Percentiles rank a stretch among this genome's conserved stretches.
phyloP scores from a whole-genome alignment of 2,888 invertebrate genomes.

The Hirudinaria manillensis region DNA sequence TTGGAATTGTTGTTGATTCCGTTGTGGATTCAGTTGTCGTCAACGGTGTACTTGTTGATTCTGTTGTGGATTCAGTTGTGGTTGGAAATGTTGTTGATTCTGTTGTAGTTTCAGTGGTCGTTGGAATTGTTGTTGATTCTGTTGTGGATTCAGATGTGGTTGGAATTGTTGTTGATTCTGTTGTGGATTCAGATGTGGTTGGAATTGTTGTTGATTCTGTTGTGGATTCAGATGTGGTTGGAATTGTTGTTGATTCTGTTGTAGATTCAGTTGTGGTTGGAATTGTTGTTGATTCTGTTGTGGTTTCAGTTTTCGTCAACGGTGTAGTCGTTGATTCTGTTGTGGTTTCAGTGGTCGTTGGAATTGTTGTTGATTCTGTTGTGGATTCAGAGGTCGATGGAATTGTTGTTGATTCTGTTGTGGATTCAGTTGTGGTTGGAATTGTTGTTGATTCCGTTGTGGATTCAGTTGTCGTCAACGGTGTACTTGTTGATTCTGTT shows the following conservation, averaged over 20 bases:
- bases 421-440: background rate
- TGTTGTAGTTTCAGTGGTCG: background rate
- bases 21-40: background rate
- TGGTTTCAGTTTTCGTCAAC: constrained; percentile 8
- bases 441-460: background rate
- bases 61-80: constrained; percentile 13
- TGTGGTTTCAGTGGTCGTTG: background rate
- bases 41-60: background rate
- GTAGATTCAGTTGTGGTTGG: background rate
- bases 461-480: background rate
- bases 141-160: background rate
- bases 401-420: background rate
- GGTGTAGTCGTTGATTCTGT: background rate
- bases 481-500: background rate
- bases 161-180: background rate
- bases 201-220: constrained; percentile 6
- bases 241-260: constrained; percentile 13
- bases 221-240: background rate
- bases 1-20: constrained; percentile 12
- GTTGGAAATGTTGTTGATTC: background rate
- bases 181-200: constrained; percentile 9
- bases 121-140: background rate
- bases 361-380: background rate
- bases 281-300: background rate
- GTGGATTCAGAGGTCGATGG: too few relatives aligned